Evolutionary conservation across 2,113 vertebrate genomes (phyloP).

Genomic region (Emydocephalus ijimae): DNA sequence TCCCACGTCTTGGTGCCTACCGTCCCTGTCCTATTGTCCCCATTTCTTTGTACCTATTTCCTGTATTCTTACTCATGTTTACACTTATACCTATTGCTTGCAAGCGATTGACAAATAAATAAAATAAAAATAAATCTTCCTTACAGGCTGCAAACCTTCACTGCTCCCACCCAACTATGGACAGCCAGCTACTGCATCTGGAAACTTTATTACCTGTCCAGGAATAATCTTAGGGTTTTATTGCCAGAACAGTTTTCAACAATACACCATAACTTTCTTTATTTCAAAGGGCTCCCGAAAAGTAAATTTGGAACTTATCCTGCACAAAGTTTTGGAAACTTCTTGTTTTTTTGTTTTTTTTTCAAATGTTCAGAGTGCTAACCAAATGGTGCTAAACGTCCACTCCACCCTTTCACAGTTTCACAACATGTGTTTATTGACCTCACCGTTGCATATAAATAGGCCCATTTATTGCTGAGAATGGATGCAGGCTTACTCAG

Average conservation of each 20-base stretch:
- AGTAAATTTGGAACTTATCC: not conserved
- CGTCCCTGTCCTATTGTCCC: too few relatives aligned
- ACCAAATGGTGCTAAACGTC: not conserved
- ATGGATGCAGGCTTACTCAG: not conserved
- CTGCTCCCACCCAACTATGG: not conserved
- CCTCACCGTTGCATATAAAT: not conserved
- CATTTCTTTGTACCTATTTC: too few relatives aligned
- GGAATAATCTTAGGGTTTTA: not conserved
- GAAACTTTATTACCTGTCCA: not conserved
- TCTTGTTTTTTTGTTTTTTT: not conserved
- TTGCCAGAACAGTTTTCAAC: not conserved
- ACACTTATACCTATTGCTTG: too few relatives aligned
- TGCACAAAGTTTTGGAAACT: not conserved
- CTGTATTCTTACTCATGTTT: too few relatives aligned
- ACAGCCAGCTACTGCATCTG: not conserved
- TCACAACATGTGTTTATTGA: not conserved
- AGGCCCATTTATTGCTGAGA: not conserved
- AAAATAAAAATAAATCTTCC: not conserved
- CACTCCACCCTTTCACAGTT: not conserved
- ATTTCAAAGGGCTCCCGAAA: not conserved
- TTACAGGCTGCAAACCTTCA: not conserved
- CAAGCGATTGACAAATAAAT: too few relatives aligned
- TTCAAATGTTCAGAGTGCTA: not conserved
- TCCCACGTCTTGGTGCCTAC: not conserved
- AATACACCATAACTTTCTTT: not conserved